Evolutionary conservation across 2,797 vertebrate genomes (phyloP), one percentile per base, ranked within the genome.

Genomic region (Pangasius sanitwongsei): DNA sequence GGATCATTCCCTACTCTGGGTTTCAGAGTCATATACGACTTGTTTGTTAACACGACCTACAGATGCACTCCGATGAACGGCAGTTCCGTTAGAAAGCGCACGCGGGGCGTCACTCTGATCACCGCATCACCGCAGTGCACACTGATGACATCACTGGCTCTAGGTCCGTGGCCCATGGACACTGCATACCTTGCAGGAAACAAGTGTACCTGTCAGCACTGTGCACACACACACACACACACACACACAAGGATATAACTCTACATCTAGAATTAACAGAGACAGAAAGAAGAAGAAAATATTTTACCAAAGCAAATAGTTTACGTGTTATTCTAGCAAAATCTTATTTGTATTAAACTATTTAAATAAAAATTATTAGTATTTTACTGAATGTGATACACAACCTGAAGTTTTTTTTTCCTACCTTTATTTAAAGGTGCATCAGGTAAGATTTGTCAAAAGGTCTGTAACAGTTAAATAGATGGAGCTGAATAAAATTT

Each of bases 171-270:
- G 55, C 63, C 90, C 5, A 16, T 69, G 70, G 48, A 85, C 44
- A 59, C 75, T 34, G 77, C 74, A 85, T 57, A 77, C 81, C 85
- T 85, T 63, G 90, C 82, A 86, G 80, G 57, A 86, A 82, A 91
- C 65, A 85, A 85, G 63, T 28, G 2, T 48, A 87, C 74, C 87
- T 85, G 81, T 88, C 89, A 91, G 87, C 90, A 89, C 12, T 74
- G 61, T 65, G 31, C 50, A 88, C 74, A 59, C 50, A 77, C 41
- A 44, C 41, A 44, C 41, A 3, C 53, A 53, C 53, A 13, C 25
- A 83, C 34, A 48, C 57, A 83, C 25, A 25, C 28, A 85, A 0
- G 7, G 8, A 74, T 9, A 74, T 44, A 44, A 74, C 70, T 44
- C 5, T 41, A 44, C 8, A 31, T 15, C n/a, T 28, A 69, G 65